Evolutionary conservation across 2,113 vertebrate species (phyloP).

Genomic region (Dinomys branickii): DNA sequence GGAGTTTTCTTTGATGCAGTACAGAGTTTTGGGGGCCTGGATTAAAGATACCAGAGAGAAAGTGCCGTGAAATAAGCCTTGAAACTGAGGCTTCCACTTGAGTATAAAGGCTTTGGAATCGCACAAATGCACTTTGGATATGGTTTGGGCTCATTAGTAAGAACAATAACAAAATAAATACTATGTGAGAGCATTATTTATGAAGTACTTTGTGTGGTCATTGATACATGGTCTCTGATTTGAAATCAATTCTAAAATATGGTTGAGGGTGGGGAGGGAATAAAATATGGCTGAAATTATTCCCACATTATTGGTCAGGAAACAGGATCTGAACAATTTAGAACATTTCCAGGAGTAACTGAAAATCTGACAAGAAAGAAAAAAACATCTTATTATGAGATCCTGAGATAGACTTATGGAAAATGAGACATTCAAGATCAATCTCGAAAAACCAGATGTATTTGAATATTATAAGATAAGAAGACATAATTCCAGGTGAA

Average conservation of each 20-base stretch:
- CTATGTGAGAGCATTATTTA: not conserved
- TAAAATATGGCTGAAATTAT: not conserved
- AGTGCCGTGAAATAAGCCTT: not conserved
- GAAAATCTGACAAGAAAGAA: not conserved
- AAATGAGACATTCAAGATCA: slow-evolving; percentile 4
- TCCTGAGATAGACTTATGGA: not conserved
- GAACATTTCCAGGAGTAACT: not conserved
- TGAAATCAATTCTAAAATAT: not conserved
- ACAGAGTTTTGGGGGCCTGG: not conserved
- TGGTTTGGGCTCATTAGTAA: not conserved
- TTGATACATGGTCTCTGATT: not conserved
- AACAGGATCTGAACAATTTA: not conserved
- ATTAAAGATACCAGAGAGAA: not conserved
- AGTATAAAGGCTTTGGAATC: not conserved
- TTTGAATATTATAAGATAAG: not conserved
- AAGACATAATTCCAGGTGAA: not conserved
- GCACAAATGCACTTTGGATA: not conserved
- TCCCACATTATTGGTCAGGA: not conserved
- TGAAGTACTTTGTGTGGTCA: not conserved
- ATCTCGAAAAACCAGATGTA: not conserved
- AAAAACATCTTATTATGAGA: not conserved
- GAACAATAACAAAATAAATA: not conserved
- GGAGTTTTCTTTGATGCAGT: not conserved
- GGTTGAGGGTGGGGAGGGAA: too few species aligned
- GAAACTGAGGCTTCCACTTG: not conserved